phyloP scores from a whole-genome alignment of 2,888 invertebrate genomes.

The Leptinotarsa juncta region DNA sequence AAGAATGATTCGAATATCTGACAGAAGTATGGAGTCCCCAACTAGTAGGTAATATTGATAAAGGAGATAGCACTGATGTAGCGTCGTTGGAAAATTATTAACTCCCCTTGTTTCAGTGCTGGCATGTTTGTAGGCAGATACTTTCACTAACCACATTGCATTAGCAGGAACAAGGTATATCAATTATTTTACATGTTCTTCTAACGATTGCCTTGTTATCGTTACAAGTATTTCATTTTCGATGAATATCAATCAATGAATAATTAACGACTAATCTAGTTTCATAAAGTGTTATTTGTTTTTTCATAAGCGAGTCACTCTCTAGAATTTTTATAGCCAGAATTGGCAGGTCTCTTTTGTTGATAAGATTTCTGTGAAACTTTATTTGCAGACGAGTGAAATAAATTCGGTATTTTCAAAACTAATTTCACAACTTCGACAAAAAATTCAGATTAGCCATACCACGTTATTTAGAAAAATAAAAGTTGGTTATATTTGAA shows the following conservation, averaged over 20 bases:
- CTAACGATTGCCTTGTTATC: background rate
- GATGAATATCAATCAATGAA: background rate
- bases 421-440: no score
- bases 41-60: conserved; percentile 56
- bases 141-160: conserved; percentile 11
- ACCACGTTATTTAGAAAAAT: no score
- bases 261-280: background rate
- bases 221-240: background rate
- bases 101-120: conserved; percentile 28
- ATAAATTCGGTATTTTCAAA: no score
- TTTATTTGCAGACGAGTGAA: no score
- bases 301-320: no score
- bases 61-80: conserved; percentile 48
- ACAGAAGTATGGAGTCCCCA: conserved; percentile 48
- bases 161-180: background rate
- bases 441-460: no score
- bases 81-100: conserved; percentile 25
- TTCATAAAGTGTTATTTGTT: no score
- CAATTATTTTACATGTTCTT: background rate
- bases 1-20: conserved; percentile 37
- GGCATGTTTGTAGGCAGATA: background rate
- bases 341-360: no score
- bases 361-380: no score
- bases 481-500: no score
- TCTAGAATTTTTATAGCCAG: no score